Base-by-base conservation (phyloP, 2,797 vertebrate genomes). In the Taeniopygia guttata region DNA sequence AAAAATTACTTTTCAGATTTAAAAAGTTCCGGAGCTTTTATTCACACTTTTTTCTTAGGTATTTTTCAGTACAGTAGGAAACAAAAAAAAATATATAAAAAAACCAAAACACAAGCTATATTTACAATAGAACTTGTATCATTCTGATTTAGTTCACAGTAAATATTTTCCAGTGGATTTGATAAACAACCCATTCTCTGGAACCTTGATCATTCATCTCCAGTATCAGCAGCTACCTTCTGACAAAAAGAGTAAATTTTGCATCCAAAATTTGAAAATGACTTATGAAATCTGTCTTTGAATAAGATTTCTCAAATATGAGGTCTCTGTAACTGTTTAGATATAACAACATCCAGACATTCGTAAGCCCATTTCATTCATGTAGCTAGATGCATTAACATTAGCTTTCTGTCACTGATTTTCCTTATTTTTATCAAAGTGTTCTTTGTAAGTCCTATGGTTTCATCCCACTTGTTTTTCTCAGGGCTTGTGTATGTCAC, bases 381-480 rank as follows among this genome's bases (percentile, higher is more conserved):
- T 4, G 14, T 36, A 38, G 94, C 67, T 76, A 95, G 72, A 26
- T 98, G 96, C 29, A 96, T 59, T 80, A 98, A 89, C 89, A 93
- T 94, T 30, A 96, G 84, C 16, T 95, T 96, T 87, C 87, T 96
- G 36, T 95, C 95, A 88, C 40, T 66, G 34, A 96, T 97, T 70
- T 92, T 73, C 80, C 58, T 95, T 38, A 98, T 97, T 81, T 95
- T 97, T 67, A 90, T 34, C 63, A 98, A 82, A n/a, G 87, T 66
- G 51, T 55, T 84, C 6, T 81, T 95, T 8, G 97, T 97, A 32
- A 98, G 95, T 23, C 36, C 32, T 52, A 95, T 4, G 2, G 96
- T 26, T 95, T 97, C 97, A 27, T 92, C 88, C 98, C 98, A 98
- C 40, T 96, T 98, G 94, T 98, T 98, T 72, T 95, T 98, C 36